A percentile compares a stretch with the other conserved stretches of the same genome.
Evolutionary conservation across 2,113 vertebrate genomes (phyloP).

Genomic region (Crocuta crocuta): DNA sequence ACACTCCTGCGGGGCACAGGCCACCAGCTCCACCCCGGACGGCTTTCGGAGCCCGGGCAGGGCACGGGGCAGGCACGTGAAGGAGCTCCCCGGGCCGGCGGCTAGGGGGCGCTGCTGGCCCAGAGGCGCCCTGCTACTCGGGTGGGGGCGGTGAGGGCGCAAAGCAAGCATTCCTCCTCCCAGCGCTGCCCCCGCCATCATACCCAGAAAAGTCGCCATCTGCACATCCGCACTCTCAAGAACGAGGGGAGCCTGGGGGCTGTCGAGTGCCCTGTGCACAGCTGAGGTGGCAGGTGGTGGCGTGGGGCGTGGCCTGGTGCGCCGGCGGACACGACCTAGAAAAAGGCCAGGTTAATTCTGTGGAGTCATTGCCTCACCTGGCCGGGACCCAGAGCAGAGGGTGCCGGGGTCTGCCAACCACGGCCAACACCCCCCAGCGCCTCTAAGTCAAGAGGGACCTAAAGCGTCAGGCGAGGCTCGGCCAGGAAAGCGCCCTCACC

Average conservation of each 20-base stretch:
- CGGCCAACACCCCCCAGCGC: too few species aligned
- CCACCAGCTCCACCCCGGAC: rapidly evolving
- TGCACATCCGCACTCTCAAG: not conserved
- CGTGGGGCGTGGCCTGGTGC: rapidly evolving
- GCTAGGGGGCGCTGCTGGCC: not conserved
- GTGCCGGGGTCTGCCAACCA: not conserved
- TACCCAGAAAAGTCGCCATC: too few species aligned
- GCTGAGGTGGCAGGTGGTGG: not conserved
- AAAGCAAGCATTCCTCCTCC: not conserved
- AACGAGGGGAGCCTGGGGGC: not conserved
- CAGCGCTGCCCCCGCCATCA: too few species aligned
- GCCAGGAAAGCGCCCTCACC: too few species aligned
- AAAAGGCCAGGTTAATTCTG: too few species aligned
- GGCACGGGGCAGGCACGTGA: rapidly evolving
- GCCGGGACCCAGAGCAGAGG: not conserved
- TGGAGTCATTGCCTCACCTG: not conserved
- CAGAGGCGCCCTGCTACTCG: not conserved
- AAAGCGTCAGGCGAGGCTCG: not conserved
- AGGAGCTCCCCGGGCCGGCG: rapidly evolving
- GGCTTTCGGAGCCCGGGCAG: not conserved
- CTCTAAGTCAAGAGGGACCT: not conserved
- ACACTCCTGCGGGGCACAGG: rapidly evolving
- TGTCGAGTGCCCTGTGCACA: not conserved
- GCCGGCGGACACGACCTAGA: not conserved
- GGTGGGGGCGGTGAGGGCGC: rapidly evolving